Conservation (phyloP, 1,140 invertebrate genomes). For the Vollenhovia emeryi region DNA sequence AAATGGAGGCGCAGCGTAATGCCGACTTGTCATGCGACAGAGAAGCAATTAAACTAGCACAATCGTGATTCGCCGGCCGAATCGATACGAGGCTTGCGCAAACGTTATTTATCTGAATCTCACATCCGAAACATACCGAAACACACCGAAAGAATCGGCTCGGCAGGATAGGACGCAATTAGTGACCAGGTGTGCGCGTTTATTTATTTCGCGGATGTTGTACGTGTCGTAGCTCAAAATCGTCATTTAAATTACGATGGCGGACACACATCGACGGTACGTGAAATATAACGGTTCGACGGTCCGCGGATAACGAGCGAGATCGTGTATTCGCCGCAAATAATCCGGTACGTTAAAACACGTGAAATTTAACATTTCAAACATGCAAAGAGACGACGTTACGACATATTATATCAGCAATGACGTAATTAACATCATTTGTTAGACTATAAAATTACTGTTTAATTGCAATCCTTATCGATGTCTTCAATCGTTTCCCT, state of each 20-base stretch:
- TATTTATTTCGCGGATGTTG: constrained; percentile 32
- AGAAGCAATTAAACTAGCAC: constrained; percentile 33
- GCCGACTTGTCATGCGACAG: constrained; percentile 15
- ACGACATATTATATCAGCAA: background rate
- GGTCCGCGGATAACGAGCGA: background rate
- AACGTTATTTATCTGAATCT: constrained; percentile 44
- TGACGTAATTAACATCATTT: background rate
- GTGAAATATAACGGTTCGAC: constrained; percentile 24
- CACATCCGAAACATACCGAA: no score
- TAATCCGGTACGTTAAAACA: constrained; percentile 14
- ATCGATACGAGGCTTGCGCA: constrained; percentile 3
- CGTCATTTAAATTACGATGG: constrained; percentile 34
- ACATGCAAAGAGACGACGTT: background rate
- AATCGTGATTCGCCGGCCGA: background rate
- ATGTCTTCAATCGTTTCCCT: background rate
- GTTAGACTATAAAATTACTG: background rate
- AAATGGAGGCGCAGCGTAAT: constrained; percentile 20
- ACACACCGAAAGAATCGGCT: constrained; percentile 10
- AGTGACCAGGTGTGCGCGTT: background rate
- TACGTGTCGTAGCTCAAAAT: constrained; percentile 27
- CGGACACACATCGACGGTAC: background rate
- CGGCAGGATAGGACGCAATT: constrained; percentile 29
- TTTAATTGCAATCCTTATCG: background rate
- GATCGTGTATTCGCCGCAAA: constrained; percentile 25
- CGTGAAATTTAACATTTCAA: background rate